Evolutionary conservation across 1,140 invertebrate genomes (phyloP).

Genomic region (Mycetomoellerius zeteki): DNA sequence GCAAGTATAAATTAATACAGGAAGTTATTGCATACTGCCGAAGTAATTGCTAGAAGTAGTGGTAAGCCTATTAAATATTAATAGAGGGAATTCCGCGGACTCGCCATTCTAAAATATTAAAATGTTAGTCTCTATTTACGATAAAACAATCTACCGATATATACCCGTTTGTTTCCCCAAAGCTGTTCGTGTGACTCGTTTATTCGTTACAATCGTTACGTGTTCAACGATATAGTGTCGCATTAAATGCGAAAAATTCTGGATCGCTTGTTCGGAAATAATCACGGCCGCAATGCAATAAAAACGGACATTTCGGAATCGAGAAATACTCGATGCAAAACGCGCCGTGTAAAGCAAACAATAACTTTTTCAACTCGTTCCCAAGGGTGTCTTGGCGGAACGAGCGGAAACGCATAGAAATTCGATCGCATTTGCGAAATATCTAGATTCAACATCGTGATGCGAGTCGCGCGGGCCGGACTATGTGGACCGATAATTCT

Average conservation of each 20-base stretch:
- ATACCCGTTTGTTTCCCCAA: constrained; percentile 21
- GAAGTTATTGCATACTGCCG: neutral
- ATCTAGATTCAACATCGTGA: constrained; percentile 10
- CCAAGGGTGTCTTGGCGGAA: constrained; percentile 6
- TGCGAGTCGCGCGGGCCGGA: neutral
- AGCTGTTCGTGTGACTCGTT: constrained; percentile 21
- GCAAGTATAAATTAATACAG: neutral
- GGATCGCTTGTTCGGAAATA: constrained; percentile 12
- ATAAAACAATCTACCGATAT: constrained; percentile 36
- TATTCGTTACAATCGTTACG: neutral
- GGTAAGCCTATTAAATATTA: neutral
- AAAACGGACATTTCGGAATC: constrained; percentile 30
- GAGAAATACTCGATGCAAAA: constrained; percentile 41
- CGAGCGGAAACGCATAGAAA: neutral
- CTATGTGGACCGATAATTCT: constrained; percentile 58
- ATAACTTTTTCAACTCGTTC: constrained; percentile 28
- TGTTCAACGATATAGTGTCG: neutral
- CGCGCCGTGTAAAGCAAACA: constrained; percentile 29
- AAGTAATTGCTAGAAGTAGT: constrained; percentile 18
- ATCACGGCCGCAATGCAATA: constrained; percentile 9
- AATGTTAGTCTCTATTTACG: constrained; percentile 14
- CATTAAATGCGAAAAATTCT: constrained; percentile 40
- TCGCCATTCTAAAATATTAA: constrained; percentile 6
- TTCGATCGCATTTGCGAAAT: neutral
- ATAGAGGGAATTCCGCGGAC: neutral